phyloP scores from a whole-genome alignment of 2,797 vertebrate genomes.

The Morus bassanus region DNA sequence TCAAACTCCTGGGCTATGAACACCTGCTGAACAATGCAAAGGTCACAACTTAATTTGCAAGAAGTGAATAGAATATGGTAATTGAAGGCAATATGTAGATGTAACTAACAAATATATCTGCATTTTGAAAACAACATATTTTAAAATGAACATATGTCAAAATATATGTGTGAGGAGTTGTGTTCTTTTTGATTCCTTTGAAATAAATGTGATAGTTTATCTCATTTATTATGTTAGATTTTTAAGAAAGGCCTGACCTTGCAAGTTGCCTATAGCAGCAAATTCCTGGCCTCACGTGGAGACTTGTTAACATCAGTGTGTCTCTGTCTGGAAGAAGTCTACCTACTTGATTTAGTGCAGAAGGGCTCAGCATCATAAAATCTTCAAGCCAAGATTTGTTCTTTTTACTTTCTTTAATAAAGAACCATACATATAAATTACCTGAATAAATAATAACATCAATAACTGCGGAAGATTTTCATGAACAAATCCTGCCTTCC shows the following conservation, averaged over 20 bases:
- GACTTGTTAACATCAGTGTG: background rate
- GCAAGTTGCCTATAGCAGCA: background rate
- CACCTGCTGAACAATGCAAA: background rate
- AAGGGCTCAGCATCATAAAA: background rate
- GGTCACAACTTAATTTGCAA: background rate
- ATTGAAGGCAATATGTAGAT: background rate
- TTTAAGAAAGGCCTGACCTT: background rate
- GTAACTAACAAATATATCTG: background rate
- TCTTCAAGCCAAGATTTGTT: background rate
- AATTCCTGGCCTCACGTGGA: background rate
- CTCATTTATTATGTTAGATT: background rate
- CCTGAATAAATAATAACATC: constrained; percentile 2
- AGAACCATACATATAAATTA: background rate
- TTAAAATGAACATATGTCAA: background rate
- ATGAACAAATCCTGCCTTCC: background rate
- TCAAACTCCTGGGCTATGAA: background rate
- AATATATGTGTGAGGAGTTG: background rate
- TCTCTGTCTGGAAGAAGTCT: background rate
- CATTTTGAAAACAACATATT: background rate
- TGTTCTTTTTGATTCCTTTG: background rate
- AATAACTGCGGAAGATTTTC: background rate
- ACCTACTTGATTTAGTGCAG: background rate
- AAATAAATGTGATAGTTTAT: background rate
- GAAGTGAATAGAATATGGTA: background rate
- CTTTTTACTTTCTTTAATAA: background rate